phyloP scores from a whole-genome alignment of 2,888 invertebrate species.

The Trachelus iudaicus region DNA sequence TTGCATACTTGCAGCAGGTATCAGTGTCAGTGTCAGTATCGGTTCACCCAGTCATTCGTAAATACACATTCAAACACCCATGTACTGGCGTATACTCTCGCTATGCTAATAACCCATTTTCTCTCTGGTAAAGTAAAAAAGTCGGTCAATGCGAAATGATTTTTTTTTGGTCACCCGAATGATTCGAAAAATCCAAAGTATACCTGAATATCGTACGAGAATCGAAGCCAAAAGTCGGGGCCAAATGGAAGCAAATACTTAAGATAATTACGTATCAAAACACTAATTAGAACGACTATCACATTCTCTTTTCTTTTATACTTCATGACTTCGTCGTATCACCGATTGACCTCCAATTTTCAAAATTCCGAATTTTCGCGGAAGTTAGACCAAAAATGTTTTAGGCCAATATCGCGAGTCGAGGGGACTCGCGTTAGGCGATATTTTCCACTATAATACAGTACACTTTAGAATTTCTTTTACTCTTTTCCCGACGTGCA shows the following conservation, averaged over 20 bases:
- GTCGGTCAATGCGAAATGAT: not conserved
- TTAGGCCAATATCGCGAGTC: slow-evolving; percentile 8
- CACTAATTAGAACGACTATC: not conserved
- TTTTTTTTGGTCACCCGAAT: not conserved
- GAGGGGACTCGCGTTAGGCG: not conserved
- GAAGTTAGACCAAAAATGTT: slow-evolving; percentile 15
- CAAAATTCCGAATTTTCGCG: slow-evolving; percentile 3
- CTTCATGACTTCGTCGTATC: not conserved
- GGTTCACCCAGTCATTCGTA: too few relatives aligned
- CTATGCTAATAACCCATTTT: not conserved
- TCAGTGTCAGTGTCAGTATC: too few relatives aligned
- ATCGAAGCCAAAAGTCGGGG: not conserved
- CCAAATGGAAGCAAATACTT: not conserved
- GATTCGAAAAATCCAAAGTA: not conserved
- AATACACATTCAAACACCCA: too few relatives aligned
- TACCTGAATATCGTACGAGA: not conserved
- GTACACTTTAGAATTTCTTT: not conserved
- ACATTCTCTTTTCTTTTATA: not conserved
- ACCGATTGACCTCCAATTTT: slow-evolving; percentile 8
- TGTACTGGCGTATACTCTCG: too few relatives aligned
- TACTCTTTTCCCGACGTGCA: not conserved
- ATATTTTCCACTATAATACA: not conserved
- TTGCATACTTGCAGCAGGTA: too few relatives aligned
- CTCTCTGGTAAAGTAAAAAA: not conserved
- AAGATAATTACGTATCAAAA: not conserved